Evolutionary conservation across 2,888 invertebrate genomes (phyloP).

Genomic region (Rambutsinella grinnellia): DNA sequence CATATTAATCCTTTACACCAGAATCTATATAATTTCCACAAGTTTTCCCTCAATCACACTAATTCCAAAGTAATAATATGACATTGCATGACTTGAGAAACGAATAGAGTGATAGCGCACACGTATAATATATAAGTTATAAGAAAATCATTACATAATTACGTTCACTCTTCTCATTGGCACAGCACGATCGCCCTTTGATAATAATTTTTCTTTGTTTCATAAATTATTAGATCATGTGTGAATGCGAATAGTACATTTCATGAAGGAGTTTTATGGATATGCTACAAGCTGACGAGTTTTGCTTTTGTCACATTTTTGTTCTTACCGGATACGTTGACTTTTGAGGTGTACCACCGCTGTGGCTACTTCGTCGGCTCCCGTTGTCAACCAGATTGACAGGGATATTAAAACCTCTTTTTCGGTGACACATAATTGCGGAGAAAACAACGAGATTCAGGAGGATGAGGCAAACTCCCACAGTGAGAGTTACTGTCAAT

Average conservation of each 20-base stretch:
- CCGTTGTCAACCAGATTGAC: constrained; percentile 57
- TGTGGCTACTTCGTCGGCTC: constrained; percentile 60
- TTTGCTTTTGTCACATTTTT: no score
- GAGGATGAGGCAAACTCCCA: constrained; percentile 66
- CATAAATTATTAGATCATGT: no score
- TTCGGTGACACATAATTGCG: constrained; percentile 66
- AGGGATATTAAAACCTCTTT: constrained; percentile 62
- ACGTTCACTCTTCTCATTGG: neutral
- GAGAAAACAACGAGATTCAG: constrained; percentile 66
- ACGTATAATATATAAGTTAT: no score
- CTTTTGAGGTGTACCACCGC: constrained; percentile 64
- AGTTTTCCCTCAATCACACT: constrained; percentile 9
- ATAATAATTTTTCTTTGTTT: no score
- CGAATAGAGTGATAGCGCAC: neutral
- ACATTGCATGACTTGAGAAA: neutral
- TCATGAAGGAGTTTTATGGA: no score
- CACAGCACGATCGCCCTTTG: no score
- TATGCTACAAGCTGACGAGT: neutral
- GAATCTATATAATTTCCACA: constrained; percentile 43
- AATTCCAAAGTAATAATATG: neutral
- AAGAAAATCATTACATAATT: no score
- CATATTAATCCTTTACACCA: constrained; percentile 36
- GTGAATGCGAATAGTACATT: no score
- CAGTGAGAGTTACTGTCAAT: constrained; percentile 65
- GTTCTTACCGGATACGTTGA: constrained; percentile 59